phyloP scores from a whole-genome alignment of 2,888 invertebrate genomes.

The Lysandra coridon region DNA sequence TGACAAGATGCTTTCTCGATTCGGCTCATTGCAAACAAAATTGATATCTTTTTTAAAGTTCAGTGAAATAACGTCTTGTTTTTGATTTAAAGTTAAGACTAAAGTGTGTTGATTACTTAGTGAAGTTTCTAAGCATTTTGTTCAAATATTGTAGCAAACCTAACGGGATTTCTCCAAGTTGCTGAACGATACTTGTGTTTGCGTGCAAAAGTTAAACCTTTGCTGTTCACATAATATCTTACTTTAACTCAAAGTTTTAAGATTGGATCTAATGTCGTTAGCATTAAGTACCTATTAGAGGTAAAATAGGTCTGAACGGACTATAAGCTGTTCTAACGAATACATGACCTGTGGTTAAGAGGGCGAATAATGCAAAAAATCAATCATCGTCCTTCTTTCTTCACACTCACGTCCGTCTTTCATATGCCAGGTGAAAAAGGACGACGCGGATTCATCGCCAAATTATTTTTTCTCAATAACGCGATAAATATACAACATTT shows the following conservation, averaged over 20 bases:
- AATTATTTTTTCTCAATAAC: no score
- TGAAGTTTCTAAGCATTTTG: not conserved
- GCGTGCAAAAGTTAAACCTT: not conserved
- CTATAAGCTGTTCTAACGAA: not conserved
- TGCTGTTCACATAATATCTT: not conserved
- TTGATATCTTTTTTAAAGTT: no score
- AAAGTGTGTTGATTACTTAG: not conserved
- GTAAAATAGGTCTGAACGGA: not conserved
- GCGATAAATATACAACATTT: no score
- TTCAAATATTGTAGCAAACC: constrained; percentile 8
- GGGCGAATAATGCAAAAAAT: no score
- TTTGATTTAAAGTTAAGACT: not conserved
- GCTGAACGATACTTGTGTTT: constrained; percentile 1
- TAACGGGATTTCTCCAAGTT: not conserved
- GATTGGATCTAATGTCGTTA: not conserved
- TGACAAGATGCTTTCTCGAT: no score
- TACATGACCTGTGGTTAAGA: not conserved
- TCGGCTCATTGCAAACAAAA: no score
- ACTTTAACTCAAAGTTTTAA: not conserved
- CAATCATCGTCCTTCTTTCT: no score
- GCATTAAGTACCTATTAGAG: not conserved
- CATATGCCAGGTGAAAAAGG: no score
- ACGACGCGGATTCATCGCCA: no score
- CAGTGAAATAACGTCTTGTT: not conserved
- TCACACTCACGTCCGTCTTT: no score